Evolutionary conservation across 2,797 vertebrate genomes (phyloP).

Genomic region (Trachops cirrhosus): DNA sequence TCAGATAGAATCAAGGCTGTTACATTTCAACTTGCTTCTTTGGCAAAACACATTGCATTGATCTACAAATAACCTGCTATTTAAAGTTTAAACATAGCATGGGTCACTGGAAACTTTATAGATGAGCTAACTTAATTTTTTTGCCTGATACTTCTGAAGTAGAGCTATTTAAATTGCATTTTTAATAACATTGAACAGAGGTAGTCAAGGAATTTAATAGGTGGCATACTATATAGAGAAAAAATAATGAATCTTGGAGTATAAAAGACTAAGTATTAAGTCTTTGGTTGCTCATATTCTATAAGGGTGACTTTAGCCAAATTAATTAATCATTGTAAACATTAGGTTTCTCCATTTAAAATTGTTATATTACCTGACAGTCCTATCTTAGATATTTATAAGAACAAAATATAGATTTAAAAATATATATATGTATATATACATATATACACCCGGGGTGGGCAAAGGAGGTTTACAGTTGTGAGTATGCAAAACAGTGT

Average conservation of each 20-base stretch:
- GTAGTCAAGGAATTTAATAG: background rate
- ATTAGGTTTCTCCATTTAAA: background rate
- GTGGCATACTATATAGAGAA: background rate
- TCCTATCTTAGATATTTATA: background rate
- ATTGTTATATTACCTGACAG: background rate
- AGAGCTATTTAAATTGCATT: slow-evolving; percentile 32
- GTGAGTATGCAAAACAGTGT: background rate
- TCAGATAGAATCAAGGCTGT: background rate
- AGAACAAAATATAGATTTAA: background rate
- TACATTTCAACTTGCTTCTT: background rate
- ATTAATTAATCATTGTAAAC: background rate
- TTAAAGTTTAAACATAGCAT: slow-evolving; percentile 43
- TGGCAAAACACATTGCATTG: background rate
- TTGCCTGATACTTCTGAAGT: background rate
- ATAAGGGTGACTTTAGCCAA: background rate
- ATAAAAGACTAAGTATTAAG: background rate
- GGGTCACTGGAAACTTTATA: background rate
- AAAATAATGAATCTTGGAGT: background rate
- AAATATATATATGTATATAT: background rate
- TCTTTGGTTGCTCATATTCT: background rate
- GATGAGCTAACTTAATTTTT: slow-evolving; percentile 22
- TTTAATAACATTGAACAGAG: slow-evolving; percentile 14
- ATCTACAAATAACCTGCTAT: slow-evolving; percentile 34
- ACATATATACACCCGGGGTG: background rate
- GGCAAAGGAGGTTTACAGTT: background rate